Percentiles rank a stretch among this genome's conserved stretches.
These are phyloP conservation scores for Umimayanthus kanabou DNA, from an alignment of 92 coral and sea anemone species.

Conservation along the genomic window DNA sequence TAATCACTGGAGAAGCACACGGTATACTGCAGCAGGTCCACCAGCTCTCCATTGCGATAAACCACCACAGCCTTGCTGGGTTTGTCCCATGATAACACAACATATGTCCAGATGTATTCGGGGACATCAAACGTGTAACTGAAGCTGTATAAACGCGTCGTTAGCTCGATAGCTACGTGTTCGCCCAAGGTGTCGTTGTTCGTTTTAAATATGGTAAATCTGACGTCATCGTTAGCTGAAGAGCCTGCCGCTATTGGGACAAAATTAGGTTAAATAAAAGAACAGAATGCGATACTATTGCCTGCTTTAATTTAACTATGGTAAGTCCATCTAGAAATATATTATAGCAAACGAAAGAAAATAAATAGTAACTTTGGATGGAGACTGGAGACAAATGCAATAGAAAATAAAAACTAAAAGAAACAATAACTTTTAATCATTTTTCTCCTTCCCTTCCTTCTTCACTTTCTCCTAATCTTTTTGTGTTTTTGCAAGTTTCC, in stretches of 20 bases:
- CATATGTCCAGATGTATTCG: constrained; percentile 11
- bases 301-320: too few species aligned
- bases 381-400: too few species aligned
- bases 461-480: too few species aligned
- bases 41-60: constrained; percentile 11
- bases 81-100: constrained; percentile 26
- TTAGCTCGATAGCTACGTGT: constrained; percentile 1
- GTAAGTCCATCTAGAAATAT: too few species aligned
- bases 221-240: not conserved
- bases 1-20: constrained; percentile 10
- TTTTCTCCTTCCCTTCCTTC: too few species aligned
- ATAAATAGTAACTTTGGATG: too few species aligned
- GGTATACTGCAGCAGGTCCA: not conserved
- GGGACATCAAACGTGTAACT: not conserved
- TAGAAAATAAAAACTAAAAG: too few species aligned
- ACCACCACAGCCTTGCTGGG: not conserved
- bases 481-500: too few species aligned
- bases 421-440: too few species aligned
- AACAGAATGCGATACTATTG: too few species aligned
- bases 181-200: not conserved
- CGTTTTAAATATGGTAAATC: constrained; percentile 15
- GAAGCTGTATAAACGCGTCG: not conserved
- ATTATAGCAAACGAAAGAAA: too few species aligned
- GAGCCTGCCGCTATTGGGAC: not conserved
- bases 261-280: not conserved